Evolutionary conservation across 1,140 invertebrate species (phyloP).

Genomic region (Drosophila orosa): DNA sequence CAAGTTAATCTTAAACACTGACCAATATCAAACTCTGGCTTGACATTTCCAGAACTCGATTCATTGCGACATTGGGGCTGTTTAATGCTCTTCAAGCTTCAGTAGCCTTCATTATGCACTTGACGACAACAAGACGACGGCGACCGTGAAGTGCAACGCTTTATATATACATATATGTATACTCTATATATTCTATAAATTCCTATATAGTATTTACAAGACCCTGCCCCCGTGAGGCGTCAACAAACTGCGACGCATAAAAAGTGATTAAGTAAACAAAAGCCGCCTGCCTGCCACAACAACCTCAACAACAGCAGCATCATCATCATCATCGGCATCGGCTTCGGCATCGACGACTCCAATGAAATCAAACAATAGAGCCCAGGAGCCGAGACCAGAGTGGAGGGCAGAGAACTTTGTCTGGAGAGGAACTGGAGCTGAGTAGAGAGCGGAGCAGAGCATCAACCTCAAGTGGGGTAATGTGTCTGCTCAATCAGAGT

Average conservation of each 20-base stretch:
- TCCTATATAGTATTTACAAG: slow-evolving; percentile 14
- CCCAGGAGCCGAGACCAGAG: slow-evolving; percentile 4
- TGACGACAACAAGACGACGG: slow-evolving; percentile 38
- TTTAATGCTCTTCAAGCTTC: slow-evolving; percentile 46
- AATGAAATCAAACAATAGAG: slow-evolving; percentile 66
- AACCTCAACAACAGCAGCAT: slow-evolving; percentile 12
- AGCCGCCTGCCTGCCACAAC: slow-evolving; percentile 35
- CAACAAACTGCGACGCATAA: slow-evolving; percentile 58
- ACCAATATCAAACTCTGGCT: slow-evolving; percentile 3
- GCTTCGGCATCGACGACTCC: slow-evolving; percentile 14
- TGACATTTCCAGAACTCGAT: slow-evolving; percentile 26
- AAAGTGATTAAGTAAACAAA: slow-evolving; percentile 69
- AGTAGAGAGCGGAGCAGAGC: slow-evolving; percentile 12
- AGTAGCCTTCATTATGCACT: slow-evolving; percentile 21
- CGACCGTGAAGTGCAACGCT: slow-evolving; percentile 42
- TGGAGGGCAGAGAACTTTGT: slow-evolving; percentile 33
- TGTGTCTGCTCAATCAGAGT: slow-evolving; percentile 53
- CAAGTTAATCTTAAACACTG: background rate
- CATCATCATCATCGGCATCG: slow-evolving; percentile 6
- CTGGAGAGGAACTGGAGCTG: slow-evolving; percentile 23
- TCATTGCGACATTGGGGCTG: slow-evolving; percentile 37
- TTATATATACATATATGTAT: slow-evolving; percentile 12
- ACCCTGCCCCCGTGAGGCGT: slow-evolving; percentile 18
- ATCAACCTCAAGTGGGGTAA: slow-evolving; percentile 54
- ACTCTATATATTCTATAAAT: slow-evolving; percentile 23